Evolutionary conservation across 1,140 invertebrate species (phyloP), one percentile per base, ranked within the genome.

Genomic region (Caenorhabditis remanei): DNA sequence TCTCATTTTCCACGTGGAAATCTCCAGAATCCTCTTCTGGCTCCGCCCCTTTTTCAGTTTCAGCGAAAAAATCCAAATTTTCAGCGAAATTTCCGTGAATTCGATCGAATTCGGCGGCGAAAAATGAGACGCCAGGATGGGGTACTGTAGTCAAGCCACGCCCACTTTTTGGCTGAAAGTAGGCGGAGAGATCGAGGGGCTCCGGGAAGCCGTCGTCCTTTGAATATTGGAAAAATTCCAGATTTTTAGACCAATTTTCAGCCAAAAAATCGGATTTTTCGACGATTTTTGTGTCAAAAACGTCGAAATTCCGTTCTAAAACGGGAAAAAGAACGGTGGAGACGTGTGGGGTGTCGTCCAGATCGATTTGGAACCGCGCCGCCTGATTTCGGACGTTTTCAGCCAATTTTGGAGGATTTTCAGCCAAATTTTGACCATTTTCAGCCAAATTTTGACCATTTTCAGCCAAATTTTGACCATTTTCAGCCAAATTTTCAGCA

Each of bases 41-140:
- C 32, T 32, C 32, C 32, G 32, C 32, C 32, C 32, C 32, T 11
- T 58, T 53, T 40, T 84, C 79, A 24, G 46, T 13, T 61, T 21
- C 55, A 3, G n/a, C 83, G 2, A 40, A 13, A 24, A 55, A 40
- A 21, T 58, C 83, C 24, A 84, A 9, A 84, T 61, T 65, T 53
- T 58, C 55, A 6, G 53, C 85, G 6, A 86, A 21, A 32, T 79
- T 82, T 9, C 86, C 86, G 8, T 67, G 75, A 40, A 87, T 46
- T 53, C 86, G 53, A 40, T 87, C 86, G 79, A 87, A 87, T 65
- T 87, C 86, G 5, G n/a, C n/a, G 24, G 86, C 86, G 50, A 87
- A 87, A 24, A 87, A 87, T n/a, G 55, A 61, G 55, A 32, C 5
- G 46, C 71, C n/a, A 50, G 5, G 13, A 40, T 65, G 14, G 21